Conservation (phyloP, 2,888 invertebrate genomes). For the Coleophora deauratella region DNA sequence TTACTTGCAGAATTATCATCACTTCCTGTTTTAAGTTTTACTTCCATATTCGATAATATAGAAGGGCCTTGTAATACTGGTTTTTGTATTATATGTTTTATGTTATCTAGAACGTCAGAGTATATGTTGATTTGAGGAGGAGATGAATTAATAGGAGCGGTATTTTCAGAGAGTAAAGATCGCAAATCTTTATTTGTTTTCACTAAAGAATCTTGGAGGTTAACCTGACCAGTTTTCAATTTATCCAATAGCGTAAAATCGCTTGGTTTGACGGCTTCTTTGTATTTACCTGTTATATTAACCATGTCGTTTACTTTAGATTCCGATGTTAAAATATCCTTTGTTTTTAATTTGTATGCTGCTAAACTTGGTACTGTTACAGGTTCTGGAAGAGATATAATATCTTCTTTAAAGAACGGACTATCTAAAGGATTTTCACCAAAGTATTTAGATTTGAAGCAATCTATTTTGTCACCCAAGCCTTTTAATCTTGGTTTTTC, state of each 20-base stretch:
- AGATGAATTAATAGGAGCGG: conserved; percentile 7
- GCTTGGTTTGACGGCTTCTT: conserved; percentile 18
- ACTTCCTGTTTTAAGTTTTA: not conserved
- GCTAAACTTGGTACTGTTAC: conserved; percentile 32
- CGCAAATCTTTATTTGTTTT: conserved; percentile 18
- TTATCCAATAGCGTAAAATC: conserved; percentile 29
- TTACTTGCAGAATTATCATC: not conserved
- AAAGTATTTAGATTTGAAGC: conserved; percentile 83
- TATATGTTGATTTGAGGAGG: conserved; percentile 46
- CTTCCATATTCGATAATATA: not conserved
- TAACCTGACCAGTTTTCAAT: conserved; percentile 22
- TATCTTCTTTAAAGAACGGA: conserved; percentile 78
- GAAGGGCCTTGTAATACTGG: conserved; percentile 1
- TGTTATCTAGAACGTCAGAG: conserved; percentile 63
- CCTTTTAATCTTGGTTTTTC: conserved; percentile 71
- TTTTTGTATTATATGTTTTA: conserved; percentile 25
- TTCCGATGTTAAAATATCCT: conserved; percentile 11
- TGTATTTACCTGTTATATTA: conserved; percentile 14
- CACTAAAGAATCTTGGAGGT: conserved; percentile 17
- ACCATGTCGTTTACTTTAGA: conserved; percentile 14
- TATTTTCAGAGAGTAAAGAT: conserved; percentile 10
- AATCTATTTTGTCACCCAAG: conserved; percentile 83
- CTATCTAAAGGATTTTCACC: conserved; percentile 83
- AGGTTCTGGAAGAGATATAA: conserved; percentile 63
- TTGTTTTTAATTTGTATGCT: conserved; percentile 23